phyloP scores from a whole-genome alignment of 2,888 invertebrate species.

The Pyrgus malvae region DNA sequence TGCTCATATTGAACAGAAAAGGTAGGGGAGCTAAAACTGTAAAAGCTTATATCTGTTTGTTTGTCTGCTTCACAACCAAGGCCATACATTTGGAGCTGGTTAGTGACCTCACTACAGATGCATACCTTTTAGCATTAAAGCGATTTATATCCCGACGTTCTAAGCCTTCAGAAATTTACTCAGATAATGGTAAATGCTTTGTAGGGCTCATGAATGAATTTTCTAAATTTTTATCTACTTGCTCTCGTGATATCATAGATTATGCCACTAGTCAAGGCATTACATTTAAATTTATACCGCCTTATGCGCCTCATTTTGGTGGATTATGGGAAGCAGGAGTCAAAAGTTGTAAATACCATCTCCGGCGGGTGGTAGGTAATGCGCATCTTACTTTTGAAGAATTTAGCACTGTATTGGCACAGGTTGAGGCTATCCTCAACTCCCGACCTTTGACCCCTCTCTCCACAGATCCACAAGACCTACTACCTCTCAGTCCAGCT shows the following conservation, averaged over 20 bases:
- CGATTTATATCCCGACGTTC: slow-evolving; percentile 36
- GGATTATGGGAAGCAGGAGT: slow-evolving; percentile 7
- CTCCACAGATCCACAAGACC: slow-evolving; percentile 35
- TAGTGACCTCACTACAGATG: slow-evolving; percentile 29
- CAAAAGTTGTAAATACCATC: slow-evolving; percentile 17
- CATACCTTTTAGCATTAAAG: slow-evolving; percentile 34
- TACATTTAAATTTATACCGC: slow-evolving; percentile 30
- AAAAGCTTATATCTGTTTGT: slow-evolving; percentile 37
- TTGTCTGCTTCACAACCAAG: slow-evolving; percentile 36
- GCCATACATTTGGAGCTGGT: slow-evolving; percentile 36
- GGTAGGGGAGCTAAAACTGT: slow-evolving; percentile 33
- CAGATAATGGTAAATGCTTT: slow-evolving; percentile 35
- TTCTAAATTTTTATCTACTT: slow-evolving; percentile 26
- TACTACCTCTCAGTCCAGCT: slow-evolving; percentile 40
- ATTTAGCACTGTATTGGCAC: slow-evolving; percentile 27
- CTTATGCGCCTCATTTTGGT: slow-evolving; percentile 30
- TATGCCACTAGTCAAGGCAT: slow-evolving; percentile 23
- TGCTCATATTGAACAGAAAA: slow-evolving; percentile 33
- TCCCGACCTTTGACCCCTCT: slow-evolving; percentile 36
- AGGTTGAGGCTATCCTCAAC: slow-evolving; percentile 36
- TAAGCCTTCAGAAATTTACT: slow-evolving; percentile 36
- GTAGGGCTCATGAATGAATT: slow-evolving; percentile 32
- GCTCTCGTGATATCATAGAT: slow-evolving; percentile 12
- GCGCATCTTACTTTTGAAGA: slow-evolving; percentile 28
- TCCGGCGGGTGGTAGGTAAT: slow-evolving; percentile 23